Evolutionary conservation across 2,888 invertebrate species (phyloP), one percentile per base, ranked within the genome.

Genomic region (Polia nebulosa): DNA sequence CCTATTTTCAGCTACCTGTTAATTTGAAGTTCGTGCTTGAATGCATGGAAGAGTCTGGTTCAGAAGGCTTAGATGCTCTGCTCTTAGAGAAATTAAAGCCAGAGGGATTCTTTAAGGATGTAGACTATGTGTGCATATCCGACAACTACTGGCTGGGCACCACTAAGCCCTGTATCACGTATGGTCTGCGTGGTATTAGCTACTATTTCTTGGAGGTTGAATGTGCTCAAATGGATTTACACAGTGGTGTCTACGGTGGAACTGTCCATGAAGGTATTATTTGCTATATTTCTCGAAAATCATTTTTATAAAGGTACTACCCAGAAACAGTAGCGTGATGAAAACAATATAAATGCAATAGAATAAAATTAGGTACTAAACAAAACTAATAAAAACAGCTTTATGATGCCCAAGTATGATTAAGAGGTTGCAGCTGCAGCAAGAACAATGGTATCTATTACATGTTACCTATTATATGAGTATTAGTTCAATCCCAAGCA

Each of bases 71-170:
- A 29, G 99, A 99, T 90, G 98, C 98, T 0, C 94, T 99, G 13
- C 96, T 99, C 0, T 94, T 94, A 64, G 90, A 94, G 41, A 83
- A 94, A 59, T 80, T 96, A 44, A 95, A 95, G 72, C 96, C 96
- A 29, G 97, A 98, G 81, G 97, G 96, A 32, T 99, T 99, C 92
- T 96, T 99, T 41, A 96, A 97, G 62, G 96, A 97, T 88, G 97
- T 99, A 0, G 99, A 99, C 92, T 99, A 97, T 94, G 98, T 99
- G 20, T 99, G 99, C 91, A 99, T 99, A 89, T 99, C 99, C 27
- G 99, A 99, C 92, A 99, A 99, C 94, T 99, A 99, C 91, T 99
- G 99, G 99, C 94, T 99, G 70, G 99, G 99, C 2, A 99, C 98
- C 74, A 97, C 97, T n/a, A 99, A 99, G 89, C 99, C 99, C 0